Evolutionary conservation across 2,888 invertebrate genomes (phyloP).

Genomic region (Metacarcinus magister): DNA sequence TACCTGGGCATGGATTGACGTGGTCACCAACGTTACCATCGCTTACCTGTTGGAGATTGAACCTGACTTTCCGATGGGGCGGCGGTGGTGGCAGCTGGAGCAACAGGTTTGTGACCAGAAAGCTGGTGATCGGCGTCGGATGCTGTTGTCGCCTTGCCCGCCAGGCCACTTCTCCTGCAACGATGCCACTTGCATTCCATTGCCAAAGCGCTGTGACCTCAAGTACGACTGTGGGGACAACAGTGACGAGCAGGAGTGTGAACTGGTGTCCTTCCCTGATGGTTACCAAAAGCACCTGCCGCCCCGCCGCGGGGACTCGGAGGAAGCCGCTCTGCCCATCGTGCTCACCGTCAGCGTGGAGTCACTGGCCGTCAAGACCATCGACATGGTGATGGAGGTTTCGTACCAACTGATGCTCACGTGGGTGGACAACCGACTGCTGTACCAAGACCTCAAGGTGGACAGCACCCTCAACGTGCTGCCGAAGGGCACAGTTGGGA

Average conservation of each 20-base stretch:
- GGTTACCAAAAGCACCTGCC: slow-evolving; percentile 80
- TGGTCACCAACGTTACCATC: slow-evolving; percentile 67
- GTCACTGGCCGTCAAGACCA: slow-evolving; percentile 76
- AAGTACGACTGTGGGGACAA: slow-evolving; percentile 81
- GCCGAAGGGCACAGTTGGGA: slow-evolving; percentile 49
- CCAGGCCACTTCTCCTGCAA: slow-evolving; percentile 78
- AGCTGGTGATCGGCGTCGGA: slow-evolving; percentile 49
- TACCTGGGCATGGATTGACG: slow-evolving; percentile 75
- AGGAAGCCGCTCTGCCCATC: slow-evolving; percentile 68
- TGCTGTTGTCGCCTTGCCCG: slow-evolving; percentile 77
- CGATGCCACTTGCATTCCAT: slow-evolving; percentile 80
- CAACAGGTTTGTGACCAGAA: slow-evolving; percentile 75
- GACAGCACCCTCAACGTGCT: slow-evolving; percentile 78
- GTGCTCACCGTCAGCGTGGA: slow-evolving; percentile 73
- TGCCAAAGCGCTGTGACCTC: slow-evolving; percentile 78
- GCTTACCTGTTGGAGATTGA: slow-evolving; percentile 70
- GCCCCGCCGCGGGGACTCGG: slow-evolving; percentile 60
- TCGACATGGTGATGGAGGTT: slow-evolving; percentile 74
- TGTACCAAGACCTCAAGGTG: slow-evolving; percentile 78
- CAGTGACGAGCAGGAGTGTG: slow-evolving; percentile 80
- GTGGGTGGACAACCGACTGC: slow-evolving; percentile 77
- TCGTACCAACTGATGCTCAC: slow-evolving; percentile 74
- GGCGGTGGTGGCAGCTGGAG: slow-evolving; percentile 76
- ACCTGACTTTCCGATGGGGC: slow-evolving; percentile 80
- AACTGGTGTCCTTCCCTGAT: slow-evolving; percentile 71